Percentiles rank a stretch among this genome's conserved stretches.
These are phyloP conservation scores for Hippocampus abdominalis DNA, from an alignment of 2,113 vertebrate species.

Conservation along the genomic window DNA sequence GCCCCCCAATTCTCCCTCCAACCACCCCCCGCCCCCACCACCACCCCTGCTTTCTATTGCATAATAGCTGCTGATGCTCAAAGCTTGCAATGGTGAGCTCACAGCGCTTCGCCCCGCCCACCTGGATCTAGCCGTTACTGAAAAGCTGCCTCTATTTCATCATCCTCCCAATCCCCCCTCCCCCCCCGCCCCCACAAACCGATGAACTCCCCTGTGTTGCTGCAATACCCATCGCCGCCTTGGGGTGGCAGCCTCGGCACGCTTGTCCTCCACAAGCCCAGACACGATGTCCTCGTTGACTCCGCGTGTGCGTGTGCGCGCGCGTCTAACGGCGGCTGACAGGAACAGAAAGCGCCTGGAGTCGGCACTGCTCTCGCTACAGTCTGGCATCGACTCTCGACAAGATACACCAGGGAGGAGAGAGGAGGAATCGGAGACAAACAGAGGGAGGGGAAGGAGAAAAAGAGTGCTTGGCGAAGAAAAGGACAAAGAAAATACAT, in stretches of 20 bases:
- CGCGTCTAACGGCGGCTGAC: conserved; percentile 58
- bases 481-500: conserved; percentile 55
- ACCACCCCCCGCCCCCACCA: conserved; percentile 3
- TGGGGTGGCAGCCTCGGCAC: conserved; percentile 62
- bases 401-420: conserved; percentile 45
- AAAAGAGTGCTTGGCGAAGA: conserved; percentile 42
- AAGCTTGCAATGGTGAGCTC: conserved; percentile 62
- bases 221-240: conserved; percentile 44
- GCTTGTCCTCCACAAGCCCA: conserved; percentile 38
- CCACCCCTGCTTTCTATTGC: conserved; percentile 54
- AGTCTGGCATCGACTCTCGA: conserved; percentile 64
- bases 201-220: neutral
- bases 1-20: neutral
- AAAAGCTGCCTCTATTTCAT: conserved; percentile 72
- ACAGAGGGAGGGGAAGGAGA: conserved; percentile 41
- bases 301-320: conserved; percentile 25
- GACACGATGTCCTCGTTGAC: conserved; percentile 67
- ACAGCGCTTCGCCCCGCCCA: conserved; percentile 56
- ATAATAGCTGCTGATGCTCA: conserved; percentile 62
- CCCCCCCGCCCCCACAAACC: neutral
- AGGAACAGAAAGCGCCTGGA: conserved; percentile 58
- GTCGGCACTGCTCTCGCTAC: conserved; percentile 45
- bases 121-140: conserved; percentile 58
- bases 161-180: conserved; percentile 55
- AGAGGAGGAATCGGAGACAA: conserved; percentile 18